Base-by-base conservation (phyloP, 2,888 invertebrate genomes). In the Tryphoninae sp. region DNA sequence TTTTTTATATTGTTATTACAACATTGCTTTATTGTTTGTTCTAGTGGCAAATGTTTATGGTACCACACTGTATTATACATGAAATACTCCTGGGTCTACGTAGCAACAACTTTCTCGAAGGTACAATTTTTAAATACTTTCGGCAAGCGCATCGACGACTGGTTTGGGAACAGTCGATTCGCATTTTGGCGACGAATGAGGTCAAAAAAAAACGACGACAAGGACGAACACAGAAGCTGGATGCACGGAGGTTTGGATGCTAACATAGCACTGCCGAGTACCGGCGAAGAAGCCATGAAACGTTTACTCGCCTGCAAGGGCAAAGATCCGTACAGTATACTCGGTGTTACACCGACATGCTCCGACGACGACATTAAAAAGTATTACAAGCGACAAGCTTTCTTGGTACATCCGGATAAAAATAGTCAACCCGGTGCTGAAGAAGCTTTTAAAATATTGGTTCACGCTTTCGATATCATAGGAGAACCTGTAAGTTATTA, bases 321-420 rank as follows among this genome's bases (percentile, higher is more conserved):
- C 84, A 98, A 98, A 92, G 98, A 99, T 93, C 98, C 98, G 3
- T 98, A 98, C 90, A 98, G 97, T 92, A 97, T 97, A 92, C 93
- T 98, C 86, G 97, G 98, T 49, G 96, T 99, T 2, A 95, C 96
- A 67, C 95, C 96, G 67, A 95, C 96, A 81, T 97, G 98, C 91
- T 95, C 96, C 13, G 98, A 98, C 90, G 98, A 98, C 86, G 98
- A 98, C 89, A 97, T 99, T 88, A 97, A 97, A 90, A 96, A 97
- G 87, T 98, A 98, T 93, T 98, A 98, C 92, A 96, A 98, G 89
- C 95, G 96, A 87, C 98, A 98, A 92, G 98, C 98, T 8, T 96
- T 98, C 88, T 93, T 98, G 53, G 98, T 98, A 51, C 98, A 98
- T 93, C 98, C 98, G 0, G 98, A 98, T 91, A 98, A 98, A 93